Conservation (phyloP, 2,113 vertebrate genomes). For the Dipodomys spectabilis region DNA sequence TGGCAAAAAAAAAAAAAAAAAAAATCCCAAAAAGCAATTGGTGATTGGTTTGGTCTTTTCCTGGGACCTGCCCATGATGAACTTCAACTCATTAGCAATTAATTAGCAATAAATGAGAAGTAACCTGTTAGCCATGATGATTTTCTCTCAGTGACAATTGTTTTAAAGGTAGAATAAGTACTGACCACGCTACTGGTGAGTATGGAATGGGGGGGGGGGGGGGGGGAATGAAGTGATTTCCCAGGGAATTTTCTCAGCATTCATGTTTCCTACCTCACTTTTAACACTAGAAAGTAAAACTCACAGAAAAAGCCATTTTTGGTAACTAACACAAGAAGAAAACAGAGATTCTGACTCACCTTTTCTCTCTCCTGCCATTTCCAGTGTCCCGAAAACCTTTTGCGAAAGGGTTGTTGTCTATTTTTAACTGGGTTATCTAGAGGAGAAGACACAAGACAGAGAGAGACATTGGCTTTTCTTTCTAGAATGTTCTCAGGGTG, state of each 20-base stretch:
- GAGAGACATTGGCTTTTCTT: not conserved
- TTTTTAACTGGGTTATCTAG: conserved; percentile 99
- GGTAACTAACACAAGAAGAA: not conserved
- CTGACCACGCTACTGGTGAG: too few species aligned
- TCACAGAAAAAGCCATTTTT: not conserved
- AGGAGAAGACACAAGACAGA: conserved; percentile 41
- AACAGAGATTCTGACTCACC: conserved; percentile 84
- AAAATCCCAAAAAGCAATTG: conserved; percentile 35
- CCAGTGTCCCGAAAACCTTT: conserved; percentile 99
- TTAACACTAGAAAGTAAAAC: not conserved
- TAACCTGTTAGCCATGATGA: not conserved
- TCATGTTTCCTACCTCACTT: not conserved
- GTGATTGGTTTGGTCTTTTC: conserved; percentile 17
- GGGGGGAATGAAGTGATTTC: not conserved
- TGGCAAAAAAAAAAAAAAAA: not conserved
- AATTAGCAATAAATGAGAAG: not conserved
- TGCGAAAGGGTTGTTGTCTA: conserved; percentile 98
- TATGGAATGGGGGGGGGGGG: not conserved
- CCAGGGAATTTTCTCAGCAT: rapidly evolving
- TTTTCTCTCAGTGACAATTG: not conserved
- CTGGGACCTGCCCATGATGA: conserved; percentile 1
- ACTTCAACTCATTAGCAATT: conserved; percentile 18
- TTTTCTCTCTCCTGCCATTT: conserved; percentile 96
- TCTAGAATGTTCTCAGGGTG: conserved; percentile 38
- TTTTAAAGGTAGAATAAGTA: not conserved